A percentile compares a stretch with the other conserved stretches of the same genome.
phyloP scores from a whole-genome alignment of 1,140 invertebrate species.

The Drosophila gunungcola region DNA sequence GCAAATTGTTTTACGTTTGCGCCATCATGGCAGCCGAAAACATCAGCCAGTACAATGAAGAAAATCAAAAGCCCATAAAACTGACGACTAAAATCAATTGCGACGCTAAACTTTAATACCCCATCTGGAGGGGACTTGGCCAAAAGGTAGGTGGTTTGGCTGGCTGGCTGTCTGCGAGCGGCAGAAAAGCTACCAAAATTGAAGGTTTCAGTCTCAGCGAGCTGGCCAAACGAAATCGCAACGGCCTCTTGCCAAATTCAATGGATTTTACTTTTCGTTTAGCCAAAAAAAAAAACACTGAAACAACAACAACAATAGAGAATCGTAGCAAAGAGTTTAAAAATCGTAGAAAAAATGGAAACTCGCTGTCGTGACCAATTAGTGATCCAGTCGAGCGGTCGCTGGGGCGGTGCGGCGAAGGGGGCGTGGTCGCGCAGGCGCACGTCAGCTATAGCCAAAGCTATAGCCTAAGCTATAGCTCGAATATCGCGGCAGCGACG shows the following conservation, averaged over 20 bases:
- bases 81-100: constrained; percentile 83
- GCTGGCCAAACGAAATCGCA: constrained; percentile 52
- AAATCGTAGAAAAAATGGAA: constrained; percentile 35
- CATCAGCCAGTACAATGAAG: constrained; percentile 36
- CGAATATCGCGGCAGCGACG: constrained; percentile 22
- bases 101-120: constrained; percentile 75
- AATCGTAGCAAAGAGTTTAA: constrained; percentile 39
- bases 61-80: constrained; percentile 79
- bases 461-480: constrained; percentile 28
- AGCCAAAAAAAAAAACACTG: constrained; percentile 26
- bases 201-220: constrained; percentile 63
- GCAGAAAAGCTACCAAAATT: constrained; percentile 60
- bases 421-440: constrained; percentile 67
- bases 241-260: constrained; percentile 79
- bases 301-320: constrained; percentile 21
- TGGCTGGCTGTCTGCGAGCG: constrained; percentile 35
- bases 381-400: constrained; percentile 66
- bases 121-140: constrained; percentile 32
- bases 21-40: constrained; percentile 35
- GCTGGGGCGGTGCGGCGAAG: constrained; percentile 14
- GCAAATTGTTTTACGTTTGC: constrained; percentile 63
- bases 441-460: constrained; percentile 56
- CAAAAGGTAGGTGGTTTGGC: constrained; percentile 14
- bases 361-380: constrained; percentile 80
- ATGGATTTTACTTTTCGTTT: constrained; percentile 82